Evolutionary conservation across 2,888 invertebrate genomes (phyloP).

Genomic region (Leucoptera coffeella): DNA sequence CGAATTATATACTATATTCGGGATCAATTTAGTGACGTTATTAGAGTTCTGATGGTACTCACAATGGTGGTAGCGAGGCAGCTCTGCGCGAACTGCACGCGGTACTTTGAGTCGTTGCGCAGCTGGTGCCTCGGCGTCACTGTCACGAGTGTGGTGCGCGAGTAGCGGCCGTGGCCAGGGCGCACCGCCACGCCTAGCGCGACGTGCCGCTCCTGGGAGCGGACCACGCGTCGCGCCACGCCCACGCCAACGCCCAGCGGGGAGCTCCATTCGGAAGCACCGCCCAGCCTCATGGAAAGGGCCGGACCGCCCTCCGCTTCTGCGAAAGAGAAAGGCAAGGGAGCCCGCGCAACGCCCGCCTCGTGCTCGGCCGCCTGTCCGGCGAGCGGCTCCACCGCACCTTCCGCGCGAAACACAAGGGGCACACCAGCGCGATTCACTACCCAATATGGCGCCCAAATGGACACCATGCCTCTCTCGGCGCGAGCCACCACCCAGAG

Average conservation of each 20-base stretch:
- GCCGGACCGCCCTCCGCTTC: constrained; percentile 82
- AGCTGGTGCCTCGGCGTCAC: constrained; percentile 90
- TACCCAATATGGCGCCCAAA: constrained; percentile 90
- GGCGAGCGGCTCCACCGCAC: constrained; percentile 68
- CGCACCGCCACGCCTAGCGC: constrained; percentile 86
- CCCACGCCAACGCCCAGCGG: constrained; percentile 81
- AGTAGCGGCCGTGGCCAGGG: constrained; percentile 82
- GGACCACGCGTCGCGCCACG: constrained; percentile 50
- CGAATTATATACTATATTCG: too few relatives aligned
- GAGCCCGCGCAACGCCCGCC: constrained; percentile 84
- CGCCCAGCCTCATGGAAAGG: constrained; percentile 70
- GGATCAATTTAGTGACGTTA: too few relatives aligned
- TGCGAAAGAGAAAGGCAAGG: constrained; percentile 88
- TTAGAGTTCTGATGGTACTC: constrained; percentile 15
- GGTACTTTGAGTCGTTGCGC: constrained; percentile 77
- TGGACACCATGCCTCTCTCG: constrained; percentile 66
- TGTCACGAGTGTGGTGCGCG: constrained; percentile 86
- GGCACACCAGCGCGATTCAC: constrained; percentile 94
- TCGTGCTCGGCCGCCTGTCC: constrained; percentile 96
- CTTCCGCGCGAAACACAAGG: constrained; percentile 90
- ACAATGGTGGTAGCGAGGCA: constrained; percentile 72
- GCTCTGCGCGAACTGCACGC: constrained; percentile 84
- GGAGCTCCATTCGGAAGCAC: constrained; percentile 66
- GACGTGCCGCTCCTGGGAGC: constrained; percentile 59
- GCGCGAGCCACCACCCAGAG: constrained; percentile 70